These are phyloP conservation scores for Calyptomena viridis DNA, from an alignment of 2,113 vertebrate genomes.

Conservation along the genomic window DNA sequence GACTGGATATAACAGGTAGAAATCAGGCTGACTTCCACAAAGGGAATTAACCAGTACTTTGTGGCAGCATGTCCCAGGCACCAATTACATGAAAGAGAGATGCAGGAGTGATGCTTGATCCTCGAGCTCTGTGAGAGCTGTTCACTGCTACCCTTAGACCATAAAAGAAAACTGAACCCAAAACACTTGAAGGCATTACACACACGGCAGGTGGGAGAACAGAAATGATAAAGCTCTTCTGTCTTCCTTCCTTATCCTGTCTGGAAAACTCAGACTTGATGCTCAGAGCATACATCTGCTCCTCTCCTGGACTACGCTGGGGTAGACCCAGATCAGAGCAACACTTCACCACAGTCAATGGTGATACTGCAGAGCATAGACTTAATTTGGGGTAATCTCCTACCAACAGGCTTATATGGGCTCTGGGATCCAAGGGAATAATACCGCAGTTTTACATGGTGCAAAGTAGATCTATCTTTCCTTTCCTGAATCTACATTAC, in stretches of 20 bases:
- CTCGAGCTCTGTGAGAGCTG: fast-evolving
- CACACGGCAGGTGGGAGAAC: neutral
- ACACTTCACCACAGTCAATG: neutral
- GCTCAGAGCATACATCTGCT: neutral
- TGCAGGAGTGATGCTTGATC: neutral
- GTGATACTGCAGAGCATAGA: neutral
- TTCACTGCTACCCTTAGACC: neutral
- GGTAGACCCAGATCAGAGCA: neutral
- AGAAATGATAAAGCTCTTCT: neutral
- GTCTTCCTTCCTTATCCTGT: neutral
- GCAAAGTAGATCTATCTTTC: neutral
- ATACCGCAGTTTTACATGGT: neutral
- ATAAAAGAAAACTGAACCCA: neutral
- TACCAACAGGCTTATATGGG: neutral
- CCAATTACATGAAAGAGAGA: neutral
- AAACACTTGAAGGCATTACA: neutral
- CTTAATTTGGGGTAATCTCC: neutral
- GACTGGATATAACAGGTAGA: neutral
- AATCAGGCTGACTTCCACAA: neutral
- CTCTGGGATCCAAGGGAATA: neutral
- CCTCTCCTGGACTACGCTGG: neutral
- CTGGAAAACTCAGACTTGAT: neutral
- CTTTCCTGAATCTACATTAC: neutral
- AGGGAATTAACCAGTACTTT: neutral
- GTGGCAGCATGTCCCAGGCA: neutral